Evolutionary conservation across 2,888 invertebrate genomes (phyloP).

Genomic region (Epistrophe eligans): DNA sequence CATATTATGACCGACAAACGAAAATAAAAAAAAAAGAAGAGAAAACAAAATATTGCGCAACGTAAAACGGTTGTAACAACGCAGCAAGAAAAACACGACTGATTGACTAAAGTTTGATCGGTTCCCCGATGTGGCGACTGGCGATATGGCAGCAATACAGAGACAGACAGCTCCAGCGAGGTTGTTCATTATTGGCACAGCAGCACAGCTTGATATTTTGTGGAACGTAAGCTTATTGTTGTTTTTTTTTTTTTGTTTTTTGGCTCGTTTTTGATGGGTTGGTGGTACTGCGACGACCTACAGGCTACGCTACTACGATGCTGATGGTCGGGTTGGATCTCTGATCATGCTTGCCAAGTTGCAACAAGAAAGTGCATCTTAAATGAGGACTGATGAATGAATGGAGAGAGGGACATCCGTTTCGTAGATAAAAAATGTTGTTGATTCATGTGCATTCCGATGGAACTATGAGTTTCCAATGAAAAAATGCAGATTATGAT

Average conservation of each 20-base stretch:
- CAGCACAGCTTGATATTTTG: slow-evolving; percentile 1
- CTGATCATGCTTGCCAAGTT: background rate
- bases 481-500: background rate
- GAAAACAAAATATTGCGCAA: slow-evolving; percentile 5
- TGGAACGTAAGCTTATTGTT: slow-evolving; percentile 54
- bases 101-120: slow-evolving; percentile 46
- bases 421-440: slow-evolving; percentile 16
- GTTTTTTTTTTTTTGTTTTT: no score
- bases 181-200: background rate
- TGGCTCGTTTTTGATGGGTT: background rate
- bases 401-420: background rate
- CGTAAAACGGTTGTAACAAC: slow-evolving; percentile 6
- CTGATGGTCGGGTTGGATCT: background rate
- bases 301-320: background rate
- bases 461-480: slow-evolving; percentile 30
- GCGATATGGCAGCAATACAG: background rate
- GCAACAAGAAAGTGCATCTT: slow-evolving; percentile 8
- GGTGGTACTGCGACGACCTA: background rate
- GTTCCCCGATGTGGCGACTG: slow-evolving; percentile 8
- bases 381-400: background rate
- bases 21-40: no score
- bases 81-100: slow-evolving; percentile 53
- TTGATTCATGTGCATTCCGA: slow-evolving; percentile 56
- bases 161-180: background rate
- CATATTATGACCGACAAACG: background rate